These are phyloP conservation scores for Phrynocephalus guinanensis DNA, from an alignment of 2,797 vertebrate species.

Conservation along the genomic window DNA sequence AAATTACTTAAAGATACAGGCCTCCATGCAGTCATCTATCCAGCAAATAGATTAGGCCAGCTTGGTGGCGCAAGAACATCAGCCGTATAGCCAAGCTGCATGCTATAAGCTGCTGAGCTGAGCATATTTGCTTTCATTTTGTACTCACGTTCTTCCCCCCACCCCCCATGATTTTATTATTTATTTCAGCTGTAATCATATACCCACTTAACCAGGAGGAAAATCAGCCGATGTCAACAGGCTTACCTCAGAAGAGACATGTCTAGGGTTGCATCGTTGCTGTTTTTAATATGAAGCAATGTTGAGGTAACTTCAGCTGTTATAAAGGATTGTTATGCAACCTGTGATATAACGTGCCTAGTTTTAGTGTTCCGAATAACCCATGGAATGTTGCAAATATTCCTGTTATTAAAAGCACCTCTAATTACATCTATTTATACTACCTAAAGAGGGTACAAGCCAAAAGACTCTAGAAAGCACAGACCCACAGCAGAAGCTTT, in stretches of 20 bases:
- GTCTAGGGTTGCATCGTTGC: neutral
- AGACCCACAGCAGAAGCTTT: neutral
- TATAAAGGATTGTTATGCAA: too few relatives aligned
- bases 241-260: neutral
- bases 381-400: neutral
- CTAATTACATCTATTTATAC: neutral
- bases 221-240: neutral
- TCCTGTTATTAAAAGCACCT: neutral
- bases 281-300: neutral
- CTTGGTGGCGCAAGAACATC: conserved; percentile 33
- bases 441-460: neutral
- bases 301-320: neutral
- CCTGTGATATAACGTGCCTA: too few relatives aligned
- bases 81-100: conserved; percentile 2
- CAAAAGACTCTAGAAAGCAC: neutral
- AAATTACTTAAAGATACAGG: conserved; percentile 31
- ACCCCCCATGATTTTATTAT: neutral
- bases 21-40: conserved; percentile 1
- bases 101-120: conserved; percentile 24
- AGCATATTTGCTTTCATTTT: conserved; percentile 2
- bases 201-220: neutral
- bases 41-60: neutral
- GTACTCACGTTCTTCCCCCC: conserved; percentile 10
- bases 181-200: neutral
- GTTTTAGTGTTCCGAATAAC: neutral